These are phyloP conservation scores for Rhagologus leucostigma DNA, from an alignment of 2,113 vertebrate genomes.

Conservation along the genomic window DNA sequence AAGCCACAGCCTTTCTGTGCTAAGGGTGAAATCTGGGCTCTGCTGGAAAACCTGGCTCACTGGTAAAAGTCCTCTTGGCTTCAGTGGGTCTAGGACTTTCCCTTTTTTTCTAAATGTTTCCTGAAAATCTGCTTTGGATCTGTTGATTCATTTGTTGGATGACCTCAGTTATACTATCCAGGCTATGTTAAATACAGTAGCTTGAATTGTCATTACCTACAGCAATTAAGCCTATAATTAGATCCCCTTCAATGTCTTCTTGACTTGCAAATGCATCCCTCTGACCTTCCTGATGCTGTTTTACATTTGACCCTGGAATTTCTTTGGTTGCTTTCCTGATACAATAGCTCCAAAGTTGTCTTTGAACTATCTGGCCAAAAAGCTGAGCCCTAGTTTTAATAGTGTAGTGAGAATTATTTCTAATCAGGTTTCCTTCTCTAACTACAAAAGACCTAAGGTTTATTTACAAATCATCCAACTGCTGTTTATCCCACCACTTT, in stretches of 20 bases:
- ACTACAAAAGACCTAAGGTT: background rate
- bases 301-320: slow-evolving; percentile 29
- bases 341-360: background rate
- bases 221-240: slow-evolving; percentile 52
- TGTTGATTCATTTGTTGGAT: background rate
- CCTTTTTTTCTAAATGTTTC: background rate
- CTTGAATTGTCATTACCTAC: slow-evolving; percentile 29
- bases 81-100: background rate
- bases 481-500: background rate
- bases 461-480: background rate
- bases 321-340: background rate
- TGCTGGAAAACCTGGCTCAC: background rate
- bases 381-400: background rate
- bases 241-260: slow-evolving; percentile 39
- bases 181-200: slow-evolving; percentile 48
- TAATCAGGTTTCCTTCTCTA: slow-evolving; percentile 17
- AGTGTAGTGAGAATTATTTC: slow-evolving; percentile 2
- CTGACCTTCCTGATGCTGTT: slow-evolving; percentile 29
- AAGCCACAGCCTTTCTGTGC: background rate
- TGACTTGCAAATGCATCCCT: slow-evolving; percentile 43
- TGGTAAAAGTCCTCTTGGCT: background rate
- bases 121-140: slow-evolving; percentile 31
- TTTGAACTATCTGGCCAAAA: background rate
- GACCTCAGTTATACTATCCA: slow-evolving; percentile 9
- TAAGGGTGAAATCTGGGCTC: background rate